Conservation (phyloP, 2,888 invertebrate species). For the Harmothoe impar region DNA sequence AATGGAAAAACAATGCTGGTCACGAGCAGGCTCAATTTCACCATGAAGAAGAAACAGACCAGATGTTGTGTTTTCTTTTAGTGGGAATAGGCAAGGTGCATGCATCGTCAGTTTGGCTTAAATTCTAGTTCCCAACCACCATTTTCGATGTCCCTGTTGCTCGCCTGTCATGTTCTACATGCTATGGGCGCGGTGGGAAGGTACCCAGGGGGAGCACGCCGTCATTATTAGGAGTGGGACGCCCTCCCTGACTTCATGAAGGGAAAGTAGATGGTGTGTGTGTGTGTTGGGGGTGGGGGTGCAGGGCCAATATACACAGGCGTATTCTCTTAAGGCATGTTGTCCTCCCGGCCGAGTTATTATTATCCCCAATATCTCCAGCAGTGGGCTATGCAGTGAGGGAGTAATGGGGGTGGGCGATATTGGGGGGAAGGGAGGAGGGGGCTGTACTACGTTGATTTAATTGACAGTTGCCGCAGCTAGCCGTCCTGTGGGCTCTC, state of each 20-base stretch:
- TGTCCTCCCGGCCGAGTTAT: neutral
- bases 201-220: neutral
- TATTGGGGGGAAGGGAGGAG: no score
- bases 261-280: no score
- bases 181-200: neutral
- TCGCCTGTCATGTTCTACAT: neutral
- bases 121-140: neutral
- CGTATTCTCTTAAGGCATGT: neutral
- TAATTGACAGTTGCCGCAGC: conserved; percentile 43
- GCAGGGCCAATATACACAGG: neutral
- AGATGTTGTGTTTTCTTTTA: neutral
- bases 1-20: conserved; percentile 4
- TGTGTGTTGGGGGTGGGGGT: neutral
- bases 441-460: neutral
- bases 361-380: neutral
- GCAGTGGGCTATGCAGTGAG: neutral
- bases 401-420: no score
- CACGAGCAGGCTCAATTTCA: conserved; percentile 1
- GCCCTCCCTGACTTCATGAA: neutral
- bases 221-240: no score
- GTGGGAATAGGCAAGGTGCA: neutral
- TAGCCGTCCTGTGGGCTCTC: neutral
- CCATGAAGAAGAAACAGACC: neutral
- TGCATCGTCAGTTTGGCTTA: neutral
- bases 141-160: neutral